Conservation (phyloP, 1,140 invertebrate species). For the Solen grandis region DNA sequence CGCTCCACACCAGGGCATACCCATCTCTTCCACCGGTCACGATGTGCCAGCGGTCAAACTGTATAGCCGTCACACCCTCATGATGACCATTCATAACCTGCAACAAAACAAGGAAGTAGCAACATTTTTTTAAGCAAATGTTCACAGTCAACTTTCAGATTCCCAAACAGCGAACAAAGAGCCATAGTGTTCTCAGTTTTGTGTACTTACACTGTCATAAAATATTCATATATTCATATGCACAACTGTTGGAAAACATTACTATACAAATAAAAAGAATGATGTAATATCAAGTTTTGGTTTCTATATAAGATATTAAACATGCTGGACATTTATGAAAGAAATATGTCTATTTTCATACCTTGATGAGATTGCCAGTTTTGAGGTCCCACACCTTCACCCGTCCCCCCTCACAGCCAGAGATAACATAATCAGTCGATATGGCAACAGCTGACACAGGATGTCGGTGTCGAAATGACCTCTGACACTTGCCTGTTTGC, state of each 20-base stretch:
- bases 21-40: conserved; percentile 78
- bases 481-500: conserved; percentile 75
- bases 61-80: conserved; percentile 76
- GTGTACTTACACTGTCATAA: too few relatives aligned
- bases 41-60: conserved; percentile 81
- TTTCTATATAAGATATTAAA: too few relatives aligned
- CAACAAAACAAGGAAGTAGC: conserved; percentile 41
- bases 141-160: too few relatives aligned
- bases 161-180: too few relatives aligned
- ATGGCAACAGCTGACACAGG: conserved; percentile 76
- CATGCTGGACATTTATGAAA: too few relatives aligned
- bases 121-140: too few relatives aligned
- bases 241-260: too few relatives aligned
- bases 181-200: too few relatives aligned
- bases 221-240: too few relatives aligned
- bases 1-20: conserved; percentile 79
- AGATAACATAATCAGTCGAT: conserved; percentile 72
- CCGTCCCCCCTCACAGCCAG: conserved; percentile 77
- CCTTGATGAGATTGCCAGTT: conserved; percentile 78
- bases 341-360: too few relatives aligned
- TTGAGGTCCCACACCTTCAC: conserved; percentile 80
- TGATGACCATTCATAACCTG: conserved; percentile 78
- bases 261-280: too few relatives aligned
- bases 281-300: too few relatives aligned
- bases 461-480: conserved; percentile 76